Conservation (phyloP, 2,113 vertebrate species). For the Gopherus evgoodei region DNA sequence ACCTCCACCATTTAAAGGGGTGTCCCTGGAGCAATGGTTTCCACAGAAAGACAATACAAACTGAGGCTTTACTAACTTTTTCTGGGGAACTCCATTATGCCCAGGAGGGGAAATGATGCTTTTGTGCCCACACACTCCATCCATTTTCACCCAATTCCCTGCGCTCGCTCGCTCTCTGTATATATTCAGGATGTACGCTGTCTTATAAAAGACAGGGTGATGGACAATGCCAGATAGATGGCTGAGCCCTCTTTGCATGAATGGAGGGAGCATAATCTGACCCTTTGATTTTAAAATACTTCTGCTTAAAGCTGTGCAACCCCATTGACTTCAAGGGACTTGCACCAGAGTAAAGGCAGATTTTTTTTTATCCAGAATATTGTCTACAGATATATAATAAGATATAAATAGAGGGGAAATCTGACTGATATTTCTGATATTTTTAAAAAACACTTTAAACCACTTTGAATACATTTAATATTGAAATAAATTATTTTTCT, state of each 20-base stretch:
- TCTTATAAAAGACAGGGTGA: neutral
- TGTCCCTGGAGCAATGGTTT: neutral
- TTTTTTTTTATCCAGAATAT: neutral
- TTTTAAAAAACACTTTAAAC: neutral
- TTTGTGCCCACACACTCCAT: neutral
- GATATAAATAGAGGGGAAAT: neutral
- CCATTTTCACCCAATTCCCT: neutral
- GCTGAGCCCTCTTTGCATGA: neutral
- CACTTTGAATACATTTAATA: slow-evolving; percentile 45
- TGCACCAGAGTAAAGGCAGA: neutral
- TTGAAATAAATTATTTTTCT: neutral
- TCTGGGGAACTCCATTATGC: neutral
- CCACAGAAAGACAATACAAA: neutral
- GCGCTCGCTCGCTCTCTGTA: too few relatives aligned
- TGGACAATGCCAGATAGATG: neutral
- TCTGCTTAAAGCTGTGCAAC: neutral
- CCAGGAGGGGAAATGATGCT: neutral
- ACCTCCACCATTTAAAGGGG: neutral
- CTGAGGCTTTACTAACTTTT: neutral
- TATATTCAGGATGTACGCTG: neutral
- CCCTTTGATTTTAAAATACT: neutral
- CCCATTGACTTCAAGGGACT: neutral
- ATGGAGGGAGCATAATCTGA: neutral
- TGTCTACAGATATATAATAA: neutral
- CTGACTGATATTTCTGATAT: neutral